These are phyloP conservation scores for Alviniconcha strummeri DNA, from an alignment of 2,888 invertebrate species.

Conservation along the genomic window DNA sequence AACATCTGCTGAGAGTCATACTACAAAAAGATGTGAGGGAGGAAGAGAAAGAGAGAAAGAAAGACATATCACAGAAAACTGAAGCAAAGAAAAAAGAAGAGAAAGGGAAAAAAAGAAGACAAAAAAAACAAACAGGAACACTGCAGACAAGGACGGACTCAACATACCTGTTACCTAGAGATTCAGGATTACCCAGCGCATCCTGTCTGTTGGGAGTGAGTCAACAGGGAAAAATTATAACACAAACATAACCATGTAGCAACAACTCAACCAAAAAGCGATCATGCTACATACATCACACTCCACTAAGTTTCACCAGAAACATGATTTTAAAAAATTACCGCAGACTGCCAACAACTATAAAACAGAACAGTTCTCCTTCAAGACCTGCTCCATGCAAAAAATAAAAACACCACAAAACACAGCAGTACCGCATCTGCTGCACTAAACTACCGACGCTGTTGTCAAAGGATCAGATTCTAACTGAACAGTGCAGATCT, in stretches of 20 bases:
- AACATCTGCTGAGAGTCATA: not conserved
- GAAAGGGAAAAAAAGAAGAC: not conserved
- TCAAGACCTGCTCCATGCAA: too few relatives aligned
- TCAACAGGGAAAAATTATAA: slow-evolving; percentile 28
- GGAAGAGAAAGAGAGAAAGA: slow-evolving; percentile 8
- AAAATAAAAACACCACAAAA: too few relatives aligned
- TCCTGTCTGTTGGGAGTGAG: slow-evolving; percentile 51
- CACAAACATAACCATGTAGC: not conserved
- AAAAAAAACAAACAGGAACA: not conserved
- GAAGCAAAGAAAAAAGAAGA: not conserved
- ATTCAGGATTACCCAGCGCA: slow-evolving; percentile 65
- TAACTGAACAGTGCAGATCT: too few relatives aligned
- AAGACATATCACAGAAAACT: not conserved
- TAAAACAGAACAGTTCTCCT: too few relatives aligned
- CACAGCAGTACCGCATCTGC: too few relatives aligned
- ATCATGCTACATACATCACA: not conserved
- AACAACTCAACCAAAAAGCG: not conserved
- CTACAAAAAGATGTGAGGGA: not conserved
- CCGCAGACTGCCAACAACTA: too few relatives aligned
- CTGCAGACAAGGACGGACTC: not conserved
- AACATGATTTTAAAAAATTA: too few relatives aligned
- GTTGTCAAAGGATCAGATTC: too few relatives aligned
- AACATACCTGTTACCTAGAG: slow-evolving; percentile 64
- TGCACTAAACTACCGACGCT: too few relatives aligned
- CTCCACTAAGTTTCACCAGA: not conserved